phyloP scores from a whole-genome alignment of 2,888 invertebrate genomes.

The Ellobium chinense region DNA sequence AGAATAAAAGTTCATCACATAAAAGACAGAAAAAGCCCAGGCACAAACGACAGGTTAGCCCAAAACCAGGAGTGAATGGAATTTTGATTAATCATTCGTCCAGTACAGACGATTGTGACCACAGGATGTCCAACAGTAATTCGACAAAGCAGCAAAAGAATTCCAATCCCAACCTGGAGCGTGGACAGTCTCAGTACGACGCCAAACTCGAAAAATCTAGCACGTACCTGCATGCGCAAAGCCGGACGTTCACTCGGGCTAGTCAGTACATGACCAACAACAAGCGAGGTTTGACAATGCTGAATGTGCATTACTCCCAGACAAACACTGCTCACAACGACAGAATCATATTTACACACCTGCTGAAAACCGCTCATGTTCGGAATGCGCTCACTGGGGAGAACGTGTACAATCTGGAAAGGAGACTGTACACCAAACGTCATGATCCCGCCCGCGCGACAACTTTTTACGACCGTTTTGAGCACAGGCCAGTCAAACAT shows the following conservation, averaged over 20 bases:
- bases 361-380: slow-evolving; percentile 60
- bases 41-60: too few species aligned
- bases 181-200: slow-evolving; percentile 50
- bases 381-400: slow-evolving; percentile 54
- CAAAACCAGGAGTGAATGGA: too few species aligned
- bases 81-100: too few species aligned
- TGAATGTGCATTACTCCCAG: slow-evolving; percentile 64
- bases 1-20: too few species aligned
- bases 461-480: slow-evolving; percentile 46
- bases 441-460: slow-evolving; percentile 49
- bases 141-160: too few species aligned
- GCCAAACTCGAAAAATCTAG: slow-evolving; percentile 61
- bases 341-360: slow-evolving; percentile 61
- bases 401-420: slow-evolving; percentile 58
- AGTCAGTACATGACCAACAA: slow-evolving; percentile 57
- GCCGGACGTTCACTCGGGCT: slow-evolving; percentile 55
- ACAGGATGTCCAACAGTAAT: too few species aligned
- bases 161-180: background rate
- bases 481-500: background rate
- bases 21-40: too few species aligned
- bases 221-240: slow-evolving; percentile 58
- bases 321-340: slow-evolving; percentile 65
- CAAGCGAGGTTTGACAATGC: slow-evolving; percentile 54
- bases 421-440: slow-evolving; percentile 57
- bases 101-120: too few species aligned